Conservation (phyloP, 2,888 invertebrate genomes). For the Malacosoma neustria region DNA sequence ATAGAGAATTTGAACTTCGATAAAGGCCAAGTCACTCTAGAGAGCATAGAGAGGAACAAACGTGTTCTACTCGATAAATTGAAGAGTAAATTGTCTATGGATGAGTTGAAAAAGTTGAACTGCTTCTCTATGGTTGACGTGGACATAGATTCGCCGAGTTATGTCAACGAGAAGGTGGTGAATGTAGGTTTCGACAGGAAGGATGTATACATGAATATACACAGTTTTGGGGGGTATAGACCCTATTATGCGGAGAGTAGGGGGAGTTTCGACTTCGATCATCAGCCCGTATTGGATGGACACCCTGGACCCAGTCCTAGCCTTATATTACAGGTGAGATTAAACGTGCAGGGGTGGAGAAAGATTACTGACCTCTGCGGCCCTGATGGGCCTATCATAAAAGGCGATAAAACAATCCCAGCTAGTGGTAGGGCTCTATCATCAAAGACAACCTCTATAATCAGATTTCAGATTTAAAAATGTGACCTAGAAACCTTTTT, state of each 20-base stretch:
- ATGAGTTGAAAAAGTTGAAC: constrained; percentile 40
- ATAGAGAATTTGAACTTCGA: constrained; percentile 20
- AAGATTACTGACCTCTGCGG: too few species aligned
- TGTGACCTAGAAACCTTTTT: too few species aligned
- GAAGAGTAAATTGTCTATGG: constrained; percentile 26
- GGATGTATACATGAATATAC: constrained; percentile 37
- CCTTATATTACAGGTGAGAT: constrained; percentile 84
- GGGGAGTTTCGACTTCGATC: constrained; percentile 85
- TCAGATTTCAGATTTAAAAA: too few species aligned
- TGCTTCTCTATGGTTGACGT: constrained; percentile 68
- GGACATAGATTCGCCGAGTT: constrained; percentile 43
- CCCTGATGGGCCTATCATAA: too few species aligned
- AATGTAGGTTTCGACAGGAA: constrained; percentile 54
- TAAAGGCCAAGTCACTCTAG: constrained; percentile 41
- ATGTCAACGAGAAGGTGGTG: constrained; percentile 43
- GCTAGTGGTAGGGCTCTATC: too few species aligned
- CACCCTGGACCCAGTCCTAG: constrained; percentile 97
- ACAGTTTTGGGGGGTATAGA: constrained; percentile 23
- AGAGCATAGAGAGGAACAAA: constrained; percentile 55
- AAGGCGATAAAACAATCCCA: too few species aligned
- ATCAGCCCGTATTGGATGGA: constrained; percentile 84
- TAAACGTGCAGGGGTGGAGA: too few species aligned
- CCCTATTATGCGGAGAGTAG: constrained; percentile 46
- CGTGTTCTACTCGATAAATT: constrained; percentile 34
- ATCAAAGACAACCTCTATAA: too few species aligned